These are phyloP conservation scores for Scaeva pyrastri DNA, from an alignment of 2,888 invertebrate genomes.

Conservation along the genomic window DNA sequence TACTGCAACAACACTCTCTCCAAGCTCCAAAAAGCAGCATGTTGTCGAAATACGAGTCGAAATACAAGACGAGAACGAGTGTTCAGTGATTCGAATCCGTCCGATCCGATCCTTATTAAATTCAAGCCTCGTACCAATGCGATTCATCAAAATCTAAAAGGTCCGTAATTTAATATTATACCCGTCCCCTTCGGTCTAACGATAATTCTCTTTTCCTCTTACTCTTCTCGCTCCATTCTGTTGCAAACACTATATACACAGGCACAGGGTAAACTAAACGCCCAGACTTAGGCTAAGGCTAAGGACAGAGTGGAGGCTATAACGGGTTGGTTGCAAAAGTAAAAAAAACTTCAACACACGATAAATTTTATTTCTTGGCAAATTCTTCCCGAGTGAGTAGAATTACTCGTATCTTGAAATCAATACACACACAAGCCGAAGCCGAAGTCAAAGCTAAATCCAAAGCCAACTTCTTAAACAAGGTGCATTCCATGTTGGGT, in stretches of 20 bases:
- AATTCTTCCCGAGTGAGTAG: constrained; percentile 52
- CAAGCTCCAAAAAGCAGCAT: constrained; percentile 24
- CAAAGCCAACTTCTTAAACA: constrained; percentile 41
- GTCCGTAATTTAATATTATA: constrained; percentile 67
- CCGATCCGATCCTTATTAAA: constrained; percentile 45
- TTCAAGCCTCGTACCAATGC: constrained; percentile 70
- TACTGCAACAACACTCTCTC: constrained; percentile 11
- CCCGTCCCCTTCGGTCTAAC: constrained; percentile 1
- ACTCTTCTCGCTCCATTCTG: too few species aligned
- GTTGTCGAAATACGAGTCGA: constrained; percentile 31
- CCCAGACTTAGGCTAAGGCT: background rate
- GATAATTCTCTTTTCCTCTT: background rate
- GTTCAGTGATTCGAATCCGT: background rate
- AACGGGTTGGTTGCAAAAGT: background rate
- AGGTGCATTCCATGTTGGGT: constrained; percentile 63
- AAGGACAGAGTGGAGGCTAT: background rate
- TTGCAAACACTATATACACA: too few species aligned
- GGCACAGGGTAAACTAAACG: too few species aligned
- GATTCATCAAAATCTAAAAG: constrained; percentile 75
- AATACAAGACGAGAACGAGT: background rate
- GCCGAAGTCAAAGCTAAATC: constrained; percentile 2
- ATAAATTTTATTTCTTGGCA: constrained; percentile 71
- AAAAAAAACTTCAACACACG: constrained; percentile 56
- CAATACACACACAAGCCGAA: constrained; percentile 52
- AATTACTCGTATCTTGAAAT: constrained; percentile 58